phyloP scores from a whole-genome alignment of 2,113 vertebrate genomes.

The Arvicanthis niloticus region DNA sequence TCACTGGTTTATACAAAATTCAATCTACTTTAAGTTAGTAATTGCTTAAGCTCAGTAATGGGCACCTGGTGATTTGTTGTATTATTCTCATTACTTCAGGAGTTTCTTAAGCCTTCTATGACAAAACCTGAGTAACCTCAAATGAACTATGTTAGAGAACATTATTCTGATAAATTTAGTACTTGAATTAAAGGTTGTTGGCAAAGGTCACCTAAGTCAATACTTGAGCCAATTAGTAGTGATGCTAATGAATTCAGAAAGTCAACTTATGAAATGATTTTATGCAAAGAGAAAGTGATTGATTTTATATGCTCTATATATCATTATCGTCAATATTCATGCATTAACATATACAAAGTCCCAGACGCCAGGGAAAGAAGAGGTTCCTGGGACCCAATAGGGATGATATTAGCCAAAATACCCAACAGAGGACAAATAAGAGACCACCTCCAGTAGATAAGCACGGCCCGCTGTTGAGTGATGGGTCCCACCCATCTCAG shows the following conservation, averaged over 20 bases:
- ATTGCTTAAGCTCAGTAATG: background rate
- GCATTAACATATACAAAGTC: background rate
- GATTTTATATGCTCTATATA: slow-evolving; percentile 15
- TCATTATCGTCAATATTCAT: slow-evolving; percentile 49
- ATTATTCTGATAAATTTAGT: slow-evolving; percentile 61
- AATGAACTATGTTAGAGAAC: slow-evolving; percentile 56
- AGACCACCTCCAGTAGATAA: no score
- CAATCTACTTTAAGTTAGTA: background rate
- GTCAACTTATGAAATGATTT: slow-evolving; percentile 62
- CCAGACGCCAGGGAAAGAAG: background rate
- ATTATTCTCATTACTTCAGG: slow-evolving; percentile 8
- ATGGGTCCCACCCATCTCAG: no score
- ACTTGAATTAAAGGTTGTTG: slow-evolving; percentile 60
- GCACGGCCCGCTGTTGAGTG: no score
- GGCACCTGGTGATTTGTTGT: background rate
- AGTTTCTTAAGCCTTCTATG: slow-evolving; percentile 41
- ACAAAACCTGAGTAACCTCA: slow-evolving; percentile 47
- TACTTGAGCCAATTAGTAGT: slow-evolving; percentile 70
- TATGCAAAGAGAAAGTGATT: slow-evolving; percentile 22
- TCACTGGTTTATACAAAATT: background rate
- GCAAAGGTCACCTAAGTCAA: slow-evolving; percentile 68
- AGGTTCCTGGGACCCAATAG: no score
- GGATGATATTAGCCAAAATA: no score
- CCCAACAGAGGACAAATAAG: no score
- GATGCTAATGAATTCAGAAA: slow-evolving; percentile 74